Base-by-base conservation (phyloP, 2,797 vertebrate species). In the Dallia pectoralis region DNA sequence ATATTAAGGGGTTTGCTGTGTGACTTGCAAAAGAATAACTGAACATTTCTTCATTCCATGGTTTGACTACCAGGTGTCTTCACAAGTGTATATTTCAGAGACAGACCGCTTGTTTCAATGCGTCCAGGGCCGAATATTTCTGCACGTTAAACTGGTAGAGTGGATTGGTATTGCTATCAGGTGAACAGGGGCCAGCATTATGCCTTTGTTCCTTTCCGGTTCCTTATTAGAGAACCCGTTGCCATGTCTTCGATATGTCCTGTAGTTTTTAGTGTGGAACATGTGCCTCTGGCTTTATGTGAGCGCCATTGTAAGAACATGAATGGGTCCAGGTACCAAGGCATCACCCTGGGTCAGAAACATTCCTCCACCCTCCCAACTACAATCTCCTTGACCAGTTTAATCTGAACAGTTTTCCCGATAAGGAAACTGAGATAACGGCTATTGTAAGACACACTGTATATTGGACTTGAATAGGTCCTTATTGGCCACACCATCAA, bases 1-100 rank as follows among this genome's bases (percentile, higher is more conserved):
- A 53, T 11, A 66, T 68, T 66, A 49, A 59, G 48, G 44, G 59
- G 74, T 79, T n/a, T 40, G 64, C 32, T 68, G 77, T 85, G 66
- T 75, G 72, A 67, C 71, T 72, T 70, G 62, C 69, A 66, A 71
- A 29, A 75, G 62, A 65, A 36, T 73, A 69, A 47, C 22, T n/a
- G 66, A 36, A 30, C 33, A 33, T 62, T 0, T 62, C 65, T 32
- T 36, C 65, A 70, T 32, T 36, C 65, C 22, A 61, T 69, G 70
- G 63, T 68, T 33, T 71, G 59, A 25, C 51, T 16, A 68, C 49
- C 44, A 67, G 71, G 67, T 65, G 51, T 67, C 33, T 47, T 65
- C 49, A 72, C 51, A 9, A 56, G 63, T 15, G 62, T n/a, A 33
- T n/a, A 16, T 29, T 22, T 56, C 22, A n/a, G n/a, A 63, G 61